Percentiles rank a stretch among this genome's conserved stretches.
phyloP scores from a whole-genome alignment of 2,888 invertebrate species.

The Drosophila kuntzei region DNA sequence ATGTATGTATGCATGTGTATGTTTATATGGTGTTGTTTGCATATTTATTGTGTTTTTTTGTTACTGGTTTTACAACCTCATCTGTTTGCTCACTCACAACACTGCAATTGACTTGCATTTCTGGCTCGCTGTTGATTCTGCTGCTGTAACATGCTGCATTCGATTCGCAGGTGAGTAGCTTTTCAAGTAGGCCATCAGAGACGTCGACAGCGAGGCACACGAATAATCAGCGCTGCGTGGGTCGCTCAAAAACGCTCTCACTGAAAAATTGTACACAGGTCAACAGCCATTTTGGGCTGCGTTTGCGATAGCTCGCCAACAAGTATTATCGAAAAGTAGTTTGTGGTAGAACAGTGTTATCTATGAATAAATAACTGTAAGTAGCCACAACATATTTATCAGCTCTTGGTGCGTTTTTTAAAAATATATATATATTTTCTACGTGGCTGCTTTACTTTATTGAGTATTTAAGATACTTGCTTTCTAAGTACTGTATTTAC shows the following conservation, averaged over 20 bases:
- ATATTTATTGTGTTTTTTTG: conserved; percentile 67
- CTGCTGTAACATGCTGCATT: conserved; percentile 45
- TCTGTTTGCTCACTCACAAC: conserved; percentile 55
- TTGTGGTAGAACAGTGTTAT: conserved; percentile 39
- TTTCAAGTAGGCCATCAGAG: conserved; percentile 63
- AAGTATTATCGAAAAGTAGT: conserved; percentile 5
- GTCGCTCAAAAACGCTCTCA: conserved; percentile 43
- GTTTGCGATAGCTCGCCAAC: conserved; percentile 8
- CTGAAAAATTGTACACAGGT: conserved; percentile 31
- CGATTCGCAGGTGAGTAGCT: conserved; percentile 58
- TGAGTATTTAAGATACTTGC: conserved; percentile 4
- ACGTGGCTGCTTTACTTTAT: conserved; percentile 23
- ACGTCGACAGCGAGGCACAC: conserved; percentile 19
- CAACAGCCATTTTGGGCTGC: conserved; percentile 49
- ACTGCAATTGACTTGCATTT: conserved; percentile 53
- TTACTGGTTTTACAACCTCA: conserved; percentile 55
- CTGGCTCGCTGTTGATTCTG: conserved; percentile 29
- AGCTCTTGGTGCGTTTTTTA: conserved; percentile 2
- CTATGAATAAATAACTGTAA: conserved; percentile 31
- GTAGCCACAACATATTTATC: conserved; percentile 38
- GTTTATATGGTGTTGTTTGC: conserved; percentile 44
- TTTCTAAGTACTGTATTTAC: not conserved
- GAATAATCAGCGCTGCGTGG: conserved; percentile 42
- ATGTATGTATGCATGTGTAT: conserved; percentile 10
- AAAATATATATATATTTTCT: not conserved